Conservation (phyloP, 2,888 invertebrate genomes). For the Hymenopus coronatus region DNA sequence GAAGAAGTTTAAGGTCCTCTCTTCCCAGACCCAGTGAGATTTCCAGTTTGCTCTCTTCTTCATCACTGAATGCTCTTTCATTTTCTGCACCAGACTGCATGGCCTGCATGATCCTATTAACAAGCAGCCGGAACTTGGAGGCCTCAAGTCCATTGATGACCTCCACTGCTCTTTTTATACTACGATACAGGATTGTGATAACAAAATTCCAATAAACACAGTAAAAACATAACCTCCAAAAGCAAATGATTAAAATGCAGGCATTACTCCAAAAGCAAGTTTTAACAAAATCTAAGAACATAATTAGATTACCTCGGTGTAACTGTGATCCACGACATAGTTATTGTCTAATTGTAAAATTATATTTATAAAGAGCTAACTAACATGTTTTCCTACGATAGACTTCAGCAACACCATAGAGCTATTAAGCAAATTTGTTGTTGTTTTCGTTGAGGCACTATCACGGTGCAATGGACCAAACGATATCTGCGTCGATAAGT, state of each 20-base stretch:
- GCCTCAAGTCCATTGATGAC: conserved; percentile 33
- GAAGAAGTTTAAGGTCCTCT: conserved; percentile 27
- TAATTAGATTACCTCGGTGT: not conserved
- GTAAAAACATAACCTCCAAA: not conserved
- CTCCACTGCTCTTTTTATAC: conserved; percentile 28
- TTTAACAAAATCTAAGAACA: not conserved
- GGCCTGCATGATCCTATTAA: conserved; percentile 32
- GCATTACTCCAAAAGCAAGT: not conserved
- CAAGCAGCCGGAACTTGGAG: conserved; percentile 33
- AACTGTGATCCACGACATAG: not conserved
- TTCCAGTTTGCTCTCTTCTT: conserved; percentile 34
- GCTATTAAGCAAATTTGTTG: too few relatives aligned
- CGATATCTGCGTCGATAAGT: too few relatives aligned
- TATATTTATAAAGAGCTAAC: too few relatives aligned
- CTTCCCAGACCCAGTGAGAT: conserved; percentile 30
- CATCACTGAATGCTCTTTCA: conserved; percentile 31
- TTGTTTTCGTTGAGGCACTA: too few relatives aligned
- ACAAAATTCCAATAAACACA: not conserved
- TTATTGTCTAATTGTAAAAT: not conserved
- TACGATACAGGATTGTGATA: conserved; percentile 1
- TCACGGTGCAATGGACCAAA: too few relatives aligned
- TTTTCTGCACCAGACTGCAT: conserved; percentile 20
- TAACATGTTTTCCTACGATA: too few relatives aligned
- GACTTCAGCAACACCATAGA: too few relatives aligned
- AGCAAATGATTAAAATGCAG: not conserved